Evolutionary conservation across 2,888 invertebrate species (phyloP).

Genomic region (Metacarcinus magister): DNA sequence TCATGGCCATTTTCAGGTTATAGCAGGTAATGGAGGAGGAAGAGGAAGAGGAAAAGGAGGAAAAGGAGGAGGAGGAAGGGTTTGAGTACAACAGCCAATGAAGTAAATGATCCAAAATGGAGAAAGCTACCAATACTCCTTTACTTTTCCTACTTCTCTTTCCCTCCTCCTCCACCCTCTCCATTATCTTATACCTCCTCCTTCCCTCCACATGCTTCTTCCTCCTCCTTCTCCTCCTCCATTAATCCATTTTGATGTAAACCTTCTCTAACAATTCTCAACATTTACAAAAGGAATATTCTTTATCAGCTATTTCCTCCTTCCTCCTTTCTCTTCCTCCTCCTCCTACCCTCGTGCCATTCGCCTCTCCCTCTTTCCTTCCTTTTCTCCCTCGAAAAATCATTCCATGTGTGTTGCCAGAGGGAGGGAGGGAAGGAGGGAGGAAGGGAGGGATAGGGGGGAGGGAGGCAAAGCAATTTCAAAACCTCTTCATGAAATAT

Average conservation of each 20-base stretch:
- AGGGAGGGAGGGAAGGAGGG: neutral
- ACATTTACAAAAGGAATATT: neutral
- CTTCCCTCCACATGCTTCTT: neutral
- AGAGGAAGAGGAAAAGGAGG: slow-evolving; percentile 19
- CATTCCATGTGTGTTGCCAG: neutral
- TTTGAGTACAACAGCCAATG: slow-evolving; percentile 9
- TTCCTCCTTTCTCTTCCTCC: slow-evolving; percentile 5
- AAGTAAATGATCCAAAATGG: neutral
- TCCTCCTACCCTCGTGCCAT: neutral
- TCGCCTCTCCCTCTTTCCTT: neutral
- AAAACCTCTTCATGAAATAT: neutral
- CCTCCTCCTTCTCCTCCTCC: neutral
- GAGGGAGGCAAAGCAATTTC: neutral
- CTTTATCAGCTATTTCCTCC: neutral
- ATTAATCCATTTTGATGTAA: neutral
- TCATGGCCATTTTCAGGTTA: neutral
- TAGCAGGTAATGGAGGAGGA: neutral
- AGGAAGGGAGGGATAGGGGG: neutral
- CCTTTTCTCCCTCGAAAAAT: neutral
- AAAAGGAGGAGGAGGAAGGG: neutral
- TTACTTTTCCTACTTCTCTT: neutral
- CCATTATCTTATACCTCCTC: neutral
- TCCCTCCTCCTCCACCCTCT: neutral
- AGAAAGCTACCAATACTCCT: neutral
- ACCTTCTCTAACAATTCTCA: neutral